Evolutionary conservation across 2,888 invertebrate species (phyloP).

Genomic region (Zhuqinia jingwanae): DNA sequence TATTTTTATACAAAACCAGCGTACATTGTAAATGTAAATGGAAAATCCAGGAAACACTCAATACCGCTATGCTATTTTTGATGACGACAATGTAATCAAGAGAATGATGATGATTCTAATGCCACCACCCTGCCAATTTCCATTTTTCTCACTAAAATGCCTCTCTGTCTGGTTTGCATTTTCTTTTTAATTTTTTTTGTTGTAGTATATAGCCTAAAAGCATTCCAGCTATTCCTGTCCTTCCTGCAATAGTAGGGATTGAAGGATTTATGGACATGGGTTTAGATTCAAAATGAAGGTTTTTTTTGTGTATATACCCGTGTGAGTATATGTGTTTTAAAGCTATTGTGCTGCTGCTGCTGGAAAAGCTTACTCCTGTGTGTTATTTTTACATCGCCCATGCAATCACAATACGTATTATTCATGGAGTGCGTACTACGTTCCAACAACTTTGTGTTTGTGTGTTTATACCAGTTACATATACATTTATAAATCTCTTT

Average conservation of each 20-base stretch:
- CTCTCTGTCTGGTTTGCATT: background rate
- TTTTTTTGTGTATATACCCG: background rate
- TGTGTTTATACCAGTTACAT: background rate
- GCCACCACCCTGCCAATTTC: background rate
- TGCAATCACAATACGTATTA: background rate
- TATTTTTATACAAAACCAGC: no score
- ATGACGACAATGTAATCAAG: constrained; percentile 42
- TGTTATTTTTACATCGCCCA: background rate
- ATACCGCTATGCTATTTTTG: background rate
- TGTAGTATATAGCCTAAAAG: background rate
- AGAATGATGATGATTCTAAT: constrained; percentile 10
- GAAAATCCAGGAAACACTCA: background rate
- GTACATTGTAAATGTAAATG: constrained; percentile 19
- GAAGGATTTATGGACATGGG: constrained; percentile 65
- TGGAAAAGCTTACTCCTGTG: constrained; percentile 31
- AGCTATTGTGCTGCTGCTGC: background rate
- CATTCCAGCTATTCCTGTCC: constrained; percentile 20
- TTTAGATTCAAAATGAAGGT: constrained; percentile 41
- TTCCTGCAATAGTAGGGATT: constrained; percentile 30
- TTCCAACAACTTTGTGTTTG: background rate
- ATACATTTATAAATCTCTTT: constrained; percentile 4
- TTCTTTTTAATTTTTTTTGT: background rate
- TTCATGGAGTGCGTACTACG: constrained; percentile 29
- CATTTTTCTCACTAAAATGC: background rate
- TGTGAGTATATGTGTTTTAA: constrained; percentile 9